Percentiles rank a stretch among this genome's conserved stretches.
These are phyloP conservation scores for Ectropis crepuscularia DNA, from an alignment of 2,888 invertebrate species.

Conservation along the genomic window DNA sequence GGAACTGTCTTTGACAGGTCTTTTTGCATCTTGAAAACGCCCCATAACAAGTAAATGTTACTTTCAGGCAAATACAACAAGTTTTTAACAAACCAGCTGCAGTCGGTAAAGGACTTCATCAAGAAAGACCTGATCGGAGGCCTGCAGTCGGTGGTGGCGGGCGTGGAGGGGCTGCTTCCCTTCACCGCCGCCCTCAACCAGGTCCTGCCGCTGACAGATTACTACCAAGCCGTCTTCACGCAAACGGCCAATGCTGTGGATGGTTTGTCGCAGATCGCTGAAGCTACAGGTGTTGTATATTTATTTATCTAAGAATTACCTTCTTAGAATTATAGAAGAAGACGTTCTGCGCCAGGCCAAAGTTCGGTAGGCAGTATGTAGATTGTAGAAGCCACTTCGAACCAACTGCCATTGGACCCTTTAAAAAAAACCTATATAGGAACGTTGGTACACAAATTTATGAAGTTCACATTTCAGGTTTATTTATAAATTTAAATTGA, in stretches of 20 bases:
- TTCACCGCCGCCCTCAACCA: slow-evolving; percentile 51
- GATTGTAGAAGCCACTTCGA: too few relatives aligned
- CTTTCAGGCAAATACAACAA: slow-evolving; percentile 69
- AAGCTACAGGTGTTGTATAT: slow-evolving; percentile 80
- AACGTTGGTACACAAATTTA: too few relatives aligned
- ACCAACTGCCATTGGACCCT: too few relatives aligned
- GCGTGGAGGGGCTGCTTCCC: slow-evolving; percentile 65
- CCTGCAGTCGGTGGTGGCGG: slow-evolving; percentile 61
- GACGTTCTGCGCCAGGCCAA: too few relatives aligned
- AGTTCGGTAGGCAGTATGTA: too few relatives aligned
- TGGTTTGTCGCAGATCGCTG: slow-evolving; percentile 83
- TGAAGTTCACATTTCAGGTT: too few relatives aligned
- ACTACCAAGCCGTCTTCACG: slow-evolving; percentile 69
- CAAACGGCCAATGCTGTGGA: slow-evolving; percentile 64
- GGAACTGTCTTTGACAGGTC: too few relatives aligned
- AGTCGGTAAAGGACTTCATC: slow-evolving; percentile 68
- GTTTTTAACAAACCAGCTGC: slow-evolving; percentile 63
- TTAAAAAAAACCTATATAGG: too few relatives aligned
- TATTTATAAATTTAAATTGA: too few relatives aligned
- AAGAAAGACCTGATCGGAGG: slow-evolving; percentile 74
- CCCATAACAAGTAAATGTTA: too few relatives aligned
- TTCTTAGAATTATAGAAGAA: too few relatives aligned
- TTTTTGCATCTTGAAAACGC: too few relatives aligned
- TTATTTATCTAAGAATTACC: background rate
- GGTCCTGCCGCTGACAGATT: slow-evolving; percentile 64